Evolutionary conservation across 2,888 invertebrate genomes (phyloP).

Genomic region (Dyspetes luteomarginatus): DNA sequence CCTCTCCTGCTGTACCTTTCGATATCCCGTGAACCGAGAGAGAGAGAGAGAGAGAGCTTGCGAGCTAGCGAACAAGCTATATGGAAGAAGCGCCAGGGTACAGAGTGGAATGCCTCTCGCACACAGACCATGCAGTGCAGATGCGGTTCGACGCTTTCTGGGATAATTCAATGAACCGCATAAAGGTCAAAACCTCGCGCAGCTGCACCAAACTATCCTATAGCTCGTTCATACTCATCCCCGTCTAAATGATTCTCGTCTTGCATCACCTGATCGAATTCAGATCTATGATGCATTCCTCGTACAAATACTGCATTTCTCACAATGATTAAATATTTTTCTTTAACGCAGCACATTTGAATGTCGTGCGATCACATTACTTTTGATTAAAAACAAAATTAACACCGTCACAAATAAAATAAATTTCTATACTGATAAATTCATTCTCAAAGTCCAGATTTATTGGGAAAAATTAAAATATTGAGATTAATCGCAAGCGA

Average conservation of each 20-base stretch:
- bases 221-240: slow-evolving; percentile 21
- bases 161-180: slow-evolving; percentile 63
- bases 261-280: slow-evolving; percentile 36
- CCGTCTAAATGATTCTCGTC: slow-evolving; percentile 49
- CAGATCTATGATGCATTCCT: too few relatives aligned
- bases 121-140: slow-evolving; percentile 39
- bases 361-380: too few relatives aligned
- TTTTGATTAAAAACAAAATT: too few relatives aligned
- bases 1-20: slow-evolving; percentile 21
- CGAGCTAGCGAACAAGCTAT: slow-evolving; percentile 5
- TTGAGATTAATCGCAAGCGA: too few relatives aligned
- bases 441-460: too few relatives aligned
- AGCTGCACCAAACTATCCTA: too few relatives aligned
- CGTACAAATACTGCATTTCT: too few relatives aligned
- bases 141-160: slow-evolving; percentile 56
- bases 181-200: slow-evolving; percentile 59
- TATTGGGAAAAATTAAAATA: too few relatives aligned
- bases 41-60: slow-evolving; percentile 19
- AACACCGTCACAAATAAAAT: too few relatives aligned
- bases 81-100: neutral
- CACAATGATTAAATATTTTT: too few relatives aligned
- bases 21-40: slow-evolving; percentile 47
- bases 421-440: too few relatives aligned
- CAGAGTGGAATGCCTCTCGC: neutral
- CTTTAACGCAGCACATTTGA: too few relatives aligned